These are phyloP conservation scores for Scaptomyza reducta DNA, from an alignment of 2,888 invertebrate genomes.

Conservation along the genomic window DNA sequence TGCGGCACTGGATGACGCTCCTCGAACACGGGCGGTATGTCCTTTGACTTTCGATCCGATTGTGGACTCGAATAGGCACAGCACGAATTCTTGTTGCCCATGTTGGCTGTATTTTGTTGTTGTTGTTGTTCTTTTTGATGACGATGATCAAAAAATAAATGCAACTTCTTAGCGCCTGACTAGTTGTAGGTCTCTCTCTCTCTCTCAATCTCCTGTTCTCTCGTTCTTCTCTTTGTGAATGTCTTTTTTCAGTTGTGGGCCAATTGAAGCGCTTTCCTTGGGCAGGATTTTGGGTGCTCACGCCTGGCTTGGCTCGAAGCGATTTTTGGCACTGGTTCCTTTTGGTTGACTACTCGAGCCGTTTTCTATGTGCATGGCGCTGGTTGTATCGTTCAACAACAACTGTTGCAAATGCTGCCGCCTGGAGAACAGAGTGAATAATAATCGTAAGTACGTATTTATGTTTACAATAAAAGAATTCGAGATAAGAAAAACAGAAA, in stretches of 20 bases:
- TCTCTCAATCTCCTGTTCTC: background rate
- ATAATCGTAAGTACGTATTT: conserved; percentile 3
- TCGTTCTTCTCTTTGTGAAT: conserved; percentile 9
- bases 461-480: background rate
- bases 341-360: conserved; percentile 43
- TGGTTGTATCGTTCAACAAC: conserved; percentile 69
- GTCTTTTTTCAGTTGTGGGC: conserved; percentile 18
- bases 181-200: conserved; percentile 31
- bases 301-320: conserved; percentile 39
- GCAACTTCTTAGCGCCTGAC: conserved; percentile 54
- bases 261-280: conserved; percentile 15
- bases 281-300: conserved; percentile 45
- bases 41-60: conserved; percentile 85
- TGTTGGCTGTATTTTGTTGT: conserved; percentile 70
- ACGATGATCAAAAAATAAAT: conserved; percentile 43
- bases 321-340: conserved; percentile 69
- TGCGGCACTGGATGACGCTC: conserved; percentile 86
- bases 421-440: conserved; percentile 6
- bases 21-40: conserved; percentile 85
- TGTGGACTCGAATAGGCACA: conserved; percentile 90
- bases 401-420: conserved; percentile 50
- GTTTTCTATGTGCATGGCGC: conserved; percentile 73
- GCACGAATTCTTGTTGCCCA: conserved; percentile 93
- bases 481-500: background rate
- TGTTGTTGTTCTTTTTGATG: background rate